Conservation (phyloP, 2,888 invertebrate species). For the Nymphalis urticae region DNA sequence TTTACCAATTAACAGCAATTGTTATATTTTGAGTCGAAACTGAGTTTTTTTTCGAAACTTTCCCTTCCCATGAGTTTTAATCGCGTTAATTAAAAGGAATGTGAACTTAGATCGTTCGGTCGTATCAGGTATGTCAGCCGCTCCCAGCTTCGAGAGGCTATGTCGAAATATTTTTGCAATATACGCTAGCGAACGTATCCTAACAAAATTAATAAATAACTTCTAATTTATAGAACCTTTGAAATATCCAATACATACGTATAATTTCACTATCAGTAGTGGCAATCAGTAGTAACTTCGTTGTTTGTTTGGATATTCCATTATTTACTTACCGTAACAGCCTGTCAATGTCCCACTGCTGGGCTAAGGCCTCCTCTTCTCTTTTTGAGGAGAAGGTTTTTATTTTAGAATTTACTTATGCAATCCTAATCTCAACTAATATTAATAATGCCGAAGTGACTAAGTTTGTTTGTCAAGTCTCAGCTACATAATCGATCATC, state of each 20-base stretch:
- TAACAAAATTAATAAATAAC: conserved; percentile 26
- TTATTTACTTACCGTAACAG: too few species aligned
- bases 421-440: too few species aligned
- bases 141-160: conserved; percentile 18
- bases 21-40: conserved; percentile 32
- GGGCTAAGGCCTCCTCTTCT: too few species aligned
- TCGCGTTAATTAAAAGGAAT: conserved; percentile 43
- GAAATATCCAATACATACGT: background rate
- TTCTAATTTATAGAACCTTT: conserved; percentile 13
- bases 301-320: background rate
- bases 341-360: too few species aligned
- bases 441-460: too few species aligned
- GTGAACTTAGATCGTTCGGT: conserved; percentile 28
- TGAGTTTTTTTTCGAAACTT: conserved; percentile 17
- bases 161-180: conserved; percentile 34
- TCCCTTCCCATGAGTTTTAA: conserved; percentile 40
- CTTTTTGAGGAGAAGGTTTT: too few species aligned
- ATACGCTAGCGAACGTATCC: conserved; percentile 28
- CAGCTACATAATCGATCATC: too few species aligned
- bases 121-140: conserved; percentile 28
- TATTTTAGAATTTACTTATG: too few species aligned
- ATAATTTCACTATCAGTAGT: too few species aligned
- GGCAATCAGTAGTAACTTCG: too few species aligned
- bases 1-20: conserved; percentile 39
- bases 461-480: too few species aligned